Evolutionary conservation across 2,888 invertebrate genomes (phyloP).

Genomic region (Paralinhomoeus sp.): DNA sequence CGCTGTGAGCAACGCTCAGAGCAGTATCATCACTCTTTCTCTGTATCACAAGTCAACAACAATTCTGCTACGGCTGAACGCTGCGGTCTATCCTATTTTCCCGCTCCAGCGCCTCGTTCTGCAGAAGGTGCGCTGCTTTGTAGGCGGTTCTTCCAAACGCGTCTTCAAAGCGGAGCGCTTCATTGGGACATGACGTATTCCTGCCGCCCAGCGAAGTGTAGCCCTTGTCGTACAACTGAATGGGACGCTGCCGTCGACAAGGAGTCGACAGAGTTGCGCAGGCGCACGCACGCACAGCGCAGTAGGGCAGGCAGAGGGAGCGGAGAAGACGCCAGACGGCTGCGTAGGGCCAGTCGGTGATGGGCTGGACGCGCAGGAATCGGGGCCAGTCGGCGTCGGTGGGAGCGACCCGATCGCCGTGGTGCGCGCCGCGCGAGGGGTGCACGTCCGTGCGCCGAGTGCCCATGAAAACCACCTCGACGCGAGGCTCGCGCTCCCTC

Average conservation of each 20-base stretch:
- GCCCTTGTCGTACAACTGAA: conserved; percentile 59
- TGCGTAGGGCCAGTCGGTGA: conserved; percentile 71
- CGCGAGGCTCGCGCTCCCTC: conserved; percentile 33
- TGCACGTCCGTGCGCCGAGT: conserved; percentile 53
- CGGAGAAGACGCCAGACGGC: conserved; percentile 75
- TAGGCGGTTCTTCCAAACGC: conserved; percentile 34
- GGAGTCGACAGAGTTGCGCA: not conserved
- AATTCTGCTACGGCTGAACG: no score
- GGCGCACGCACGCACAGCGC: no score
- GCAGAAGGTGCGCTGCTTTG: conserved; percentile 48
- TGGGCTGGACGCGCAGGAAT: conserved; percentile 39
- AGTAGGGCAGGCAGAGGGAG: conserved; percentile 58
- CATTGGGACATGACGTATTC: conserved; percentile 56
- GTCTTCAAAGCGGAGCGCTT: conserved; percentile 38
- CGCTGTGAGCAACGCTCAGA: no score
- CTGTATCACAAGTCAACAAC: no score
- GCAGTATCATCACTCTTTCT: no score
- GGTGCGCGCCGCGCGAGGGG: no score
- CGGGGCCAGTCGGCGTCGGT: conserved; percentile 48
- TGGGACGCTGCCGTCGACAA: not conserved
- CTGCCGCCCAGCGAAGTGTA: conserved; percentile 65
- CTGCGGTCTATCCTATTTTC: no score
- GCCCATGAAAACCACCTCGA: conserved; percentile 70
- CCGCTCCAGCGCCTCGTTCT: conserved; percentile 40
- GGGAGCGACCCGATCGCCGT: not conserved